Evolutionary conservation across 2,888 invertebrate species (phyloP), one percentile per base, ranked within the genome.

Genomic region (Macrostomum cliftonense): DNA sequence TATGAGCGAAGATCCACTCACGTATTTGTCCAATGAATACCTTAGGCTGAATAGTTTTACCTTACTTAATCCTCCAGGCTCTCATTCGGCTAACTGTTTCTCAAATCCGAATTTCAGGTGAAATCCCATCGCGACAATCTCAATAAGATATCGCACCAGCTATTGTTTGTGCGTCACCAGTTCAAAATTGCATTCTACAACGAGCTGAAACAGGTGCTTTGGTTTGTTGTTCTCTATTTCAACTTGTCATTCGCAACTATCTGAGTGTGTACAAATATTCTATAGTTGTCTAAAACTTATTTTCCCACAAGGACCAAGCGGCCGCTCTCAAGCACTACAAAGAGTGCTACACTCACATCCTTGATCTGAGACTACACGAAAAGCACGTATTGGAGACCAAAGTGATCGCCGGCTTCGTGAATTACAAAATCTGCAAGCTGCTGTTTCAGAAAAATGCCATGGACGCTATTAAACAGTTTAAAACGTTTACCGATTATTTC

Each of bases 171-270:
- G 21, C 74, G 97, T 37, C 93, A 95, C 73, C 86, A 91, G 64
- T 93, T 91, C 66, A 99, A 97, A 73, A 79, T 93, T 68, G 97
- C 83, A 0, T 93, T 89, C 72, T 78, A 89, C 47, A 83, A 84
- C 63, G 97, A 97, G 72, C 71, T 97, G 54, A 82, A 83, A 60
- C 87, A 89, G 65, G 95, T 28, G n/a, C n/a, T n/a, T n/a, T n/a
- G n/a, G n/a, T n/a, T n/a, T n/a, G n/a, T n/a, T n/a, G n/a, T n/a
- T n/a, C n/a, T n/a, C n/a, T n/a, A n/a, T n/a, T n/a, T n/a, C 4
- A 28, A 28, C 28, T 7, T 28, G 4, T 93, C 65, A 75, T 79
- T 57, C 79, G 78, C 62, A 79, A 49, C 36, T 45, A 7, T 4
- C 9, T 28, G 28, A n/a, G n/a, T n/a, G n/a, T n/a, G n/a, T n/a